Conservation (phyloP, 2,888 invertebrate genomes). For the Meteorus cinctellus region DNA sequence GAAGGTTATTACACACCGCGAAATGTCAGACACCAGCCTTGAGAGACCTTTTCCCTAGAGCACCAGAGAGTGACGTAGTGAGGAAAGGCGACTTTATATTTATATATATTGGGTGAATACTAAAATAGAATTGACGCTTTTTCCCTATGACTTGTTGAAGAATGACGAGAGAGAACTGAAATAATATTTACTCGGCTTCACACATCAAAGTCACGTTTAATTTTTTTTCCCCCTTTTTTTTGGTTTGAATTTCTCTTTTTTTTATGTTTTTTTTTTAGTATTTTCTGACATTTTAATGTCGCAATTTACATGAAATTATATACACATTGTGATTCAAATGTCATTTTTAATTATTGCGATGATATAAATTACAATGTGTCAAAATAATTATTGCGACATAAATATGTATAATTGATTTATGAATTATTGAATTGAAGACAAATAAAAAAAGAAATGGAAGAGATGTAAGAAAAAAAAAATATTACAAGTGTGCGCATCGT, state of each 20-base stretch:
- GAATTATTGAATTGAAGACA: conserved; percentile 4
- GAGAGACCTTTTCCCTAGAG: conserved; percentile 16
- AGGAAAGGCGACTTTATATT: background rate
- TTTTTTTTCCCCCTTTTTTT: background rate
- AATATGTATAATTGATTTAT: conserved; percentile 7
- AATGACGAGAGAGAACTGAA: background rate
- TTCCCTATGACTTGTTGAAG: background rate
- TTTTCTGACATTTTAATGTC: background rate
- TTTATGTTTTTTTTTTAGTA: no score
- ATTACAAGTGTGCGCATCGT: conserved; percentile 4
- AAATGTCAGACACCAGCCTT: conserved; percentile 20
- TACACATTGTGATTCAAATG: conserved; percentile 7
- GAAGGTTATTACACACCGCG: conserved; percentile 15
- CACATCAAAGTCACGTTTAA: background rate
- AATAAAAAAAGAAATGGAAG: background rate
- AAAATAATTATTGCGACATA: background rate
- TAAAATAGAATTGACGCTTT: conserved; percentile 5
- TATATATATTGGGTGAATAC: conserved; percentile 7
- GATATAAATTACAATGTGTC: background rate
- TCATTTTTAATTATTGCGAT: background rate
- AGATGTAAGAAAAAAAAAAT: background rate
- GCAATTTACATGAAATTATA: conserved; percentile 2
- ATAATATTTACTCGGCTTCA: conserved; percentile 1
- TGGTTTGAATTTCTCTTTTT: background rate
- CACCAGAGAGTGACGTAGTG: conserved; percentile 11